Evolutionary conservation across 2,888 invertebrate species (phyloP).

Genomic region (Stegophylla sp.): DNA sequence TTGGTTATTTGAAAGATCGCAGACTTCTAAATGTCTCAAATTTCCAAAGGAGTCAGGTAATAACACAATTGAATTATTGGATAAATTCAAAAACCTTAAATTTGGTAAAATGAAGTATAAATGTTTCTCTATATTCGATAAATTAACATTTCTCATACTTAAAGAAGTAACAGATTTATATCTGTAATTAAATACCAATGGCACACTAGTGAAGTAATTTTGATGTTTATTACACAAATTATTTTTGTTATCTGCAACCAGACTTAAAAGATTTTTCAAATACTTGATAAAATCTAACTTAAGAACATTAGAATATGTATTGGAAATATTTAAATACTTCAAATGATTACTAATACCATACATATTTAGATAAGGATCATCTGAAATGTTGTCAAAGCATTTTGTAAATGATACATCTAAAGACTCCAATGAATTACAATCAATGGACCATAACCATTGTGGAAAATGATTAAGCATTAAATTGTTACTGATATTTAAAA

Average conservation of each 20-base stretch:
- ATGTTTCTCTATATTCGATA: conserved; percentile 21
- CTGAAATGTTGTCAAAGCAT: conserved; percentile 12
- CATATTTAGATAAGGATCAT: conserved; percentile 42
- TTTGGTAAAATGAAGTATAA: conserved; percentile 31
- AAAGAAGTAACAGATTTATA: conserved; percentile 26
- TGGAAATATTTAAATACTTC: conserved; percentile 18
- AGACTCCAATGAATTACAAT: conserved; percentile 24
- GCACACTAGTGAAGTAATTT: conserved; percentile 23
- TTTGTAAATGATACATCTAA: conserved; percentile 46
- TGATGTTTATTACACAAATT: background rate
- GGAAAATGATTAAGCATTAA: conserved; percentile 1
- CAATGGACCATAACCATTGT: conserved; percentile 46
- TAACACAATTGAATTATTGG: conserved; percentile 18
- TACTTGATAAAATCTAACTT: conserved; percentile 38
- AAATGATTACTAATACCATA: conserved; percentile 35
- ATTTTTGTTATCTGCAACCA: conserved; percentile 25
- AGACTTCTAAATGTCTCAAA: conserved; percentile 40
- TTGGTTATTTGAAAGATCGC: conserved; percentile 48
- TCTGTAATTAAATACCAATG: conserved; percentile 38
- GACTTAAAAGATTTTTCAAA: conserved; percentile 35
- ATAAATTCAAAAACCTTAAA: conserved; percentile 30
- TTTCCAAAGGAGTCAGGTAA: conserved; percentile 25
- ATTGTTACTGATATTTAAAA: conserved; percentile 26
- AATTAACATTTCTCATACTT: conserved; percentile 33
- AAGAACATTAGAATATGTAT: conserved; percentile 4